Evolutionary conservation across 2,888 invertebrate species (phyloP).

Genomic region (Noctua comes): DNA sequence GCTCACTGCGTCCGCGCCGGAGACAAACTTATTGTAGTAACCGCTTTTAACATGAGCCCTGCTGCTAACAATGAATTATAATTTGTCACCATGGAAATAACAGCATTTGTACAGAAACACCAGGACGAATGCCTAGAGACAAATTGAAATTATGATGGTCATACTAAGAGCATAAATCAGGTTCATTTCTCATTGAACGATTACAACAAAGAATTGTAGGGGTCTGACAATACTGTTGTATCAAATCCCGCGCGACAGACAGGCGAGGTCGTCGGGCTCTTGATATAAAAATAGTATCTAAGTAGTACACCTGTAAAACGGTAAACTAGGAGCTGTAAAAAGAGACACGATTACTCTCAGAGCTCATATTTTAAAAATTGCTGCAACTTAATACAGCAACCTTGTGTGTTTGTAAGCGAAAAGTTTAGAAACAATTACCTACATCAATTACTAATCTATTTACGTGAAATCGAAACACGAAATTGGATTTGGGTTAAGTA

Average conservation of each 20-base stretch:
- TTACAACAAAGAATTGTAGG: slow-evolving; percentile 76
- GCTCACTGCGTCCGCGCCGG: slow-evolving; percentile 72
- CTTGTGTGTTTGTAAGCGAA: slow-evolving; percentile 55
- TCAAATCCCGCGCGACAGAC: slow-evolving; percentile 76
- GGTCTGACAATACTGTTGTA: slow-evolving; percentile 80
- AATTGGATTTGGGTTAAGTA: slow-evolving; percentile 43
- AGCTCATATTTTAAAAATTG: slow-evolving; percentile 64
- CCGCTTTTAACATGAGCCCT: slow-evolving; percentile 72
- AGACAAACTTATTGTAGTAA: slow-evolving; percentile 77
- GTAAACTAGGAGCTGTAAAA: slow-evolving; percentile 65
- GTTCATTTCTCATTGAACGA: slow-evolving; percentile 66
- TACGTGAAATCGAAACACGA: slow-evolving; percentile 46
- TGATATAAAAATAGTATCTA: slow-evolving; percentile 71
- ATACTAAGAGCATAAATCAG: slow-evolving; percentile 63
- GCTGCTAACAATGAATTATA: slow-evolving; percentile 77
- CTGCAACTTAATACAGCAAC: slow-evolving; percentile 53
- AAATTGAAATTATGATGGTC: slow-evolving; percentile 42
- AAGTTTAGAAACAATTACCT: slow-evolving; percentile 60
- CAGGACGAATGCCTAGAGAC: slow-evolving; percentile 44
- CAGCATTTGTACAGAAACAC: slow-evolving; percentile 56
- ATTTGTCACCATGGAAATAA: slow-evolving; percentile 68
- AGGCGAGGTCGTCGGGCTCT: slow-evolving; percentile 77
- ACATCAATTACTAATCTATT: slow-evolving; percentile 51
- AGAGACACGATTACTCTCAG: slow-evolving; percentile 54
- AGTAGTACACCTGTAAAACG: slow-evolving; percentile 67